These are phyloP conservation scores for Phenganax marumi DNA, from an alignment of 92 coral and sea anemone species.

Conservation along the genomic window DNA sequence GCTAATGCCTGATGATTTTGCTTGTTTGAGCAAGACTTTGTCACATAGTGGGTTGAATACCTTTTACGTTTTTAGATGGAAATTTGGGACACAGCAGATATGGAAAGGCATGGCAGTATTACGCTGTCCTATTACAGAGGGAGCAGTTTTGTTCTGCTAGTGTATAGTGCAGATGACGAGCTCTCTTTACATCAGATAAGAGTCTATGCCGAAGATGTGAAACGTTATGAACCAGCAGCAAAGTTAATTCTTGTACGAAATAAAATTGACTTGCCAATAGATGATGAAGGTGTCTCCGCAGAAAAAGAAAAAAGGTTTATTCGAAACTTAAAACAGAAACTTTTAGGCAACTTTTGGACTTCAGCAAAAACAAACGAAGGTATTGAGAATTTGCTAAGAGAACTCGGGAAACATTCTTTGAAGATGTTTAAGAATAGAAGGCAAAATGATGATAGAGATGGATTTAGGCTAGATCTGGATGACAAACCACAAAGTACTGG, in stretches of 20 bases:
- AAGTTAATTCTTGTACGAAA: slow-evolving; percentile 62
- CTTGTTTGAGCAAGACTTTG: background rate
- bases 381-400: slow-evolving; percentile 53
- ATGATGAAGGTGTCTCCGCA: slow-evolving; percentile 38
- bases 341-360: slow-evolving; percentile 46
- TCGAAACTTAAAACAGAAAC: slow-evolving; percentile 26
- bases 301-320: slow-evolving; percentile 23
- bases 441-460: background rate
- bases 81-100: slow-evolving; percentile 76
- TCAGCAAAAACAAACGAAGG: slow-evolving; percentile 81
- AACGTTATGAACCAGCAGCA: slow-evolving; percentile 60
- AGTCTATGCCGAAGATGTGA: slow-evolving; percentile 21
- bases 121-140: slow-evolving; percentile 69
- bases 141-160: slow-evolving; percentile 71
- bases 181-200: slow-evolving; percentile 45
- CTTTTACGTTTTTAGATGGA: slow-evolving; percentile 49
- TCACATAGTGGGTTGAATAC: background rate
- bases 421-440: slow-evolving; percentile 3
- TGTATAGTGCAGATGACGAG: slow-evolving; percentile 61
- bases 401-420: slow-evolving; percentile 40
- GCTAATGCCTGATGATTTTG: background rate
- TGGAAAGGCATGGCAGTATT: slow-evolving; percentile 61
- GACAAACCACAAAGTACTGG: background rate
- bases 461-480: background rate
- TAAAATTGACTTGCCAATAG: slow-evolving; percentile 69